These are phyloP conservation scores for Pyrrhosoma nymphula DNA, from an alignment of 2,888 invertebrate species.

Conservation along the genomic window DNA sequence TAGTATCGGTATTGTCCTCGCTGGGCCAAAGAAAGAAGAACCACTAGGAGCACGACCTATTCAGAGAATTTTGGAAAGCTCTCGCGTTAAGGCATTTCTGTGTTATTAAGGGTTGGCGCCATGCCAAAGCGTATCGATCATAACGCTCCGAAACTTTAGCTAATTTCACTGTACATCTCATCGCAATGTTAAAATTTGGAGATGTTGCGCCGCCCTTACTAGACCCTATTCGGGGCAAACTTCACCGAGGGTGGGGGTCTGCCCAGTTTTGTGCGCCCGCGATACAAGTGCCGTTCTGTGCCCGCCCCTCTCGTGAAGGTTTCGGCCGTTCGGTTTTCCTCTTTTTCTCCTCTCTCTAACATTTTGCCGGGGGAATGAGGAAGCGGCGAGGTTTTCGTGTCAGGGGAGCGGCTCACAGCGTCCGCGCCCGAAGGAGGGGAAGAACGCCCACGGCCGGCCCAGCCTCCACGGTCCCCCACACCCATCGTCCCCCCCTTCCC, in stretches of 20 bases:
- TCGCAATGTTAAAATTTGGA: too few relatives aligned
- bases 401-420: not conserved
- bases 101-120: too few relatives aligned
- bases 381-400: not conserved
- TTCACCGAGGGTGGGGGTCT: not conserved
- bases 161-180: too few relatives aligned
- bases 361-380: not conserved
- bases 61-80: too few relatives aligned
- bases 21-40: too few relatives aligned
- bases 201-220: not conserved
- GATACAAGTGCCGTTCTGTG: not conserved
- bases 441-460: not conserved
- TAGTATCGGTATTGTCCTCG: too few relatives aligned
- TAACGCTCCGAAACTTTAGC: too few relatives aligned
- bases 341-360: not conserved
- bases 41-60: too few relatives aligned
- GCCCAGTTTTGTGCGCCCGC: not conserved
- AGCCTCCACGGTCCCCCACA: too few relatives aligned
- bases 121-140: too few relatives aligned
- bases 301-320: not conserved
- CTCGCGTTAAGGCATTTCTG: too few relatives aligned
- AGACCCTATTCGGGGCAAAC: not conserved
- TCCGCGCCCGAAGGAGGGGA: not conserved
- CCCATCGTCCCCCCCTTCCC: not conserved
- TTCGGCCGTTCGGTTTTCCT: not conserved